These are phyloP conservation scores for Euproctis similis DNA, from an alignment of 2,888 invertebrate genomes.

Conservation along the genomic window DNA sequence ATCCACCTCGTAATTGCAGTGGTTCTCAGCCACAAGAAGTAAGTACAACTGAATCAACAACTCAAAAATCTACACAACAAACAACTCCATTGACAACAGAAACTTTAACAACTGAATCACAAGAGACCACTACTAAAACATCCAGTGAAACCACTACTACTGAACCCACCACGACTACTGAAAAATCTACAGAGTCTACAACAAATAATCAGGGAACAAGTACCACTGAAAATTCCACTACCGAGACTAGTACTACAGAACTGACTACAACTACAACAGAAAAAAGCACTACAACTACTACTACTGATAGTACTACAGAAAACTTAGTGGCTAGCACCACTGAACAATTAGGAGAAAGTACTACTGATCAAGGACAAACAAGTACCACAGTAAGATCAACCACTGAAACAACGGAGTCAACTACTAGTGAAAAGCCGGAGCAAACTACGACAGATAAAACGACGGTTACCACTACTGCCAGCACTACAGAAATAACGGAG, in stretches of 20 bases:
- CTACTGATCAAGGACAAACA: constrained; percentile 15
- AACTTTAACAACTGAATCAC: constrained; percentile 16
- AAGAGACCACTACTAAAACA: constrained; percentile 23
- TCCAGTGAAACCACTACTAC: constrained; percentile 16
- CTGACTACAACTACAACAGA: constrained; percentile 23
- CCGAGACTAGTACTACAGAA: constrained; percentile 4
- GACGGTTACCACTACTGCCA: constrained; percentile 10
- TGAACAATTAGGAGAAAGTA: constrained; percentile 10
- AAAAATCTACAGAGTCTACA: constrained; percentile 10
- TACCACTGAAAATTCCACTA: constrained; percentile 33
- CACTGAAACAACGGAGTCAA: neutral
- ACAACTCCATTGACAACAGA: constrained; percentile 20
- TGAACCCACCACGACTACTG: constrained; percentile 14
- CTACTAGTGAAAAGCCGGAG: neutral
- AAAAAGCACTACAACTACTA: constrained; percentile 13
- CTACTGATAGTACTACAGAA: constrained; percentile 16
- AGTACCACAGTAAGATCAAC: constrained; percentile 4
- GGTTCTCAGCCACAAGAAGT: constrained; percentile 40
- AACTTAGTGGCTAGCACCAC: constrained; percentile 17
- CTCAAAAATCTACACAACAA: constrained; percentile 14
- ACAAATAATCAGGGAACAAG: constrained; percentile 20
- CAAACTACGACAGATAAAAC: neutral
- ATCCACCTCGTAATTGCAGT: constrained; percentile 71
- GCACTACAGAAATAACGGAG: neutral
- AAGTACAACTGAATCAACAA: constrained; percentile 23